Percentiles rank a stretch among this genome's conserved stretches.
phyloP scores from a whole-genome alignment of 37 sponge, comb jelly and placozoan species.

The Beroe forskalii region DNA sequence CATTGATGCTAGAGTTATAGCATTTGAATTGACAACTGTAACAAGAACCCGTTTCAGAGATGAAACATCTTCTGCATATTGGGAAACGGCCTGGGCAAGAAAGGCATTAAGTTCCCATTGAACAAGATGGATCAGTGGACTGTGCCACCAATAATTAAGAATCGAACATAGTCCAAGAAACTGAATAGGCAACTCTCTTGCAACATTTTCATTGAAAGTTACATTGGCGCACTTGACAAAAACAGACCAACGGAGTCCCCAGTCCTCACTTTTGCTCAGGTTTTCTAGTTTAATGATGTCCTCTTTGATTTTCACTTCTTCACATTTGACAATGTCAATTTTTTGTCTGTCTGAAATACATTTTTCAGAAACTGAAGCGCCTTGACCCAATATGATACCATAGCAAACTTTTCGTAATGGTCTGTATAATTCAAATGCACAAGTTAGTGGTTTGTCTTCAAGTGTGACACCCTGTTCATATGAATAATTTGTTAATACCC shows the following conservation, averaged over 20 bases:
- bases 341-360: background rate
- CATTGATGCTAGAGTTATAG: background rate
- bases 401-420: background rate
- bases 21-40: constrained; percentile 1
- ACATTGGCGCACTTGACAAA: constrained; percentile 27
- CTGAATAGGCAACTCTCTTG: background rate
- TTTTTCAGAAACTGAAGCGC: constrained; percentile 22
- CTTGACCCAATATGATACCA: background rate
- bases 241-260: background rate
- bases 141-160: constrained; percentile 29
- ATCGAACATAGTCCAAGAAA: background rate
- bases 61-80: background rate
- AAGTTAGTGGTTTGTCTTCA: background rate
- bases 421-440: background rate
- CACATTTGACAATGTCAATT: background rate
- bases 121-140: background rate
- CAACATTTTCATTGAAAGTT: background rate
- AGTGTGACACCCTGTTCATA: constrained; percentile 58
- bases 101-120: constrained; percentile 13
- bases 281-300: background rate
- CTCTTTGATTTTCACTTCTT: background rate
- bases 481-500: background rate
- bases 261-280: background rate
- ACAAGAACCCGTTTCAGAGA: constrained; percentile 31
- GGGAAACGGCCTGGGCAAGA: constrained; percentile 51